These are phyloP conservation scores for Plebejus argus DNA, from an alignment of 2,888 invertebrate genomes.

Conservation along the genomic window DNA sequence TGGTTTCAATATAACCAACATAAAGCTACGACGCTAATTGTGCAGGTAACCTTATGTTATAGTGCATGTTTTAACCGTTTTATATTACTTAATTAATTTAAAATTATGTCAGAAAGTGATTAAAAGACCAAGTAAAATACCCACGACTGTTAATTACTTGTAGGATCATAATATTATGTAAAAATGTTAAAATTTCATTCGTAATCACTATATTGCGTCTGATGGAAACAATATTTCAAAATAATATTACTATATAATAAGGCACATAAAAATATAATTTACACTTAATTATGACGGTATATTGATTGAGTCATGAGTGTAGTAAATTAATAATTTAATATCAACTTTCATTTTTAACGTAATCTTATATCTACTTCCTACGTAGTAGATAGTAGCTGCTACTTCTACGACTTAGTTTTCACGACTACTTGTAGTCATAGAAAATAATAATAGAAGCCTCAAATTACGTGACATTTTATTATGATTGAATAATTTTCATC, in stretches of 20 bases:
- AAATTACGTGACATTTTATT: not conserved
- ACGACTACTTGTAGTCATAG: too few species aligned
- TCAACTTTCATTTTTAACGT: not conserved
- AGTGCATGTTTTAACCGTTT: too few species aligned
- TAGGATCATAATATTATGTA: not conserved
- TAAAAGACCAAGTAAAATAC: not conserved
- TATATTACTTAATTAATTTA: not conserved
- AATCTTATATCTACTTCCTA: not conserved
- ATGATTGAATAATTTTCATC: too few species aligned
- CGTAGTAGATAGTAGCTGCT: too few species aligned
- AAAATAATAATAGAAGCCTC: not conserved
- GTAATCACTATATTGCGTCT: not conserved
- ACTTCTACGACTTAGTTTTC: too few species aligned
- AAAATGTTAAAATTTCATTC: conserved; percentile 7
- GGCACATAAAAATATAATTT: not conserved
- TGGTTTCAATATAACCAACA: too few species aligned
- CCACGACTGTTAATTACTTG: not conserved
- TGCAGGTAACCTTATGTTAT: too few species aligned
- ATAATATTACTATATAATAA: not conserved
- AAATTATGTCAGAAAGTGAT: not conserved
- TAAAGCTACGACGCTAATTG: too few species aligned
- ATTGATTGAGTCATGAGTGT: not conserved
- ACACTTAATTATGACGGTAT: not conserved
- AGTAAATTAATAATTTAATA: not conserved
- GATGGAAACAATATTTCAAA: not conserved